phyloP scores from a whole-genome alignment of 2,113 vertebrate species.

The Uropsilus gracilis region DNA sequence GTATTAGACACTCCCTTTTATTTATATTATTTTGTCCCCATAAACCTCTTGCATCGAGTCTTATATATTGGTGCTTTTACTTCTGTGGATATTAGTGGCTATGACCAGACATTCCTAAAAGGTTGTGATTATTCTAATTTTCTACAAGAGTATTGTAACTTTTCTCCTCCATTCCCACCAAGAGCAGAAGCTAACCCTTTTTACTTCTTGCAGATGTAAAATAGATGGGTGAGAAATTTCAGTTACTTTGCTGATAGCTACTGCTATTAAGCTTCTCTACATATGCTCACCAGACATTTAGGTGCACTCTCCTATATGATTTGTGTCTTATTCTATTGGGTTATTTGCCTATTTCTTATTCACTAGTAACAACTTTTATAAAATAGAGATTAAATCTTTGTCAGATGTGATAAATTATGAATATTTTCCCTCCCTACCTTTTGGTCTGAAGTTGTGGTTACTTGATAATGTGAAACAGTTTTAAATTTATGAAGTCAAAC shows the following conservation, averaged over 20 bases:
- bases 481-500: neutral
- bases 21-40: neutral
- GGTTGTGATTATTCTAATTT: neutral
- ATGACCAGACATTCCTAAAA: neutral
- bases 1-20: neutral
- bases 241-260: neutral
- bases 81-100: neutral
- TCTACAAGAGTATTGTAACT: neutral
- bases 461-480: constrained; percentile 19
- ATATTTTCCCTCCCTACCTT: neutral
- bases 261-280: neutral
- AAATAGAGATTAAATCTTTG: neutral
- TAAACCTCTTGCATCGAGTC: neutral
- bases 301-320: neutral
- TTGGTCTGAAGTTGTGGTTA: neutral
- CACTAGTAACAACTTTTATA: neutral
- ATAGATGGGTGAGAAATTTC: neutral
- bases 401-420: neutral
- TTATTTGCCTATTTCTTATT: neutral
- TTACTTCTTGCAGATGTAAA: neutral
- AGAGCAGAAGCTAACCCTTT: neutral
- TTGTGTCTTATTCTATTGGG: constrained; percentile 11
- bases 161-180: neutral
- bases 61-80: neutral
- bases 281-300: neutral